These are phyloP conservation scores for Acanthoscelides obtectus DNA, from an alignment of 2,888 invertebrate species.

Conservation along the genomic window DNA sequence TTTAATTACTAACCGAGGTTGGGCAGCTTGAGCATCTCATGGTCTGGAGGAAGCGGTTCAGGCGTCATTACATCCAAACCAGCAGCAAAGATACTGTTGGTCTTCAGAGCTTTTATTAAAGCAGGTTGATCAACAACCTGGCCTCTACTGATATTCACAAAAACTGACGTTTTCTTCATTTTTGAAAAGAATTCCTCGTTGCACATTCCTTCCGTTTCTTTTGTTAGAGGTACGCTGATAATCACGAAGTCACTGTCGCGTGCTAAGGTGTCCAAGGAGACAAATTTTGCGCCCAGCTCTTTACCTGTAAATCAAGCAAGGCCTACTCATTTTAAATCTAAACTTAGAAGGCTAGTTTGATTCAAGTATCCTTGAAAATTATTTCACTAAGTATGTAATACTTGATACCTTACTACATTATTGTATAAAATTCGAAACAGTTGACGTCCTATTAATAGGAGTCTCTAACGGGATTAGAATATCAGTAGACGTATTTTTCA, in stretches of 20 bases:
- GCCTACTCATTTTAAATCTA: neutral
- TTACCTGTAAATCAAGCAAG: slow-evolving; percentile 38
- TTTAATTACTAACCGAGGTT: slow-evolving; percentile 80
- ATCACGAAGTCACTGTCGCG: slow-evolving; percentile 71
- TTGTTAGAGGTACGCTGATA: slow-evolving; percentile 62
- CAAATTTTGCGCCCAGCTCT: slow-evolving; percentile 58
- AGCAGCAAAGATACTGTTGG: slow-evolving; percentile 74
- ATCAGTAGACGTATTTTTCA: too few relatives aligned
- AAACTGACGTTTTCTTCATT: slow-evolving; percentile 72
- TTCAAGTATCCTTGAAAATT: too few relatives aligned
- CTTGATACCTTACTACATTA: too few relatives aligned
- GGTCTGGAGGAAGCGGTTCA: slow-evolving; percentile 78
- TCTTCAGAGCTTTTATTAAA: slow-evolving; percentile 70
- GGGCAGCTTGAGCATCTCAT: slow-evolving; percentile 70
- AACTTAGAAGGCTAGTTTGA: too few relatives aligned
- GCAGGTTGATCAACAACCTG: slow-evolving; percentile 79
- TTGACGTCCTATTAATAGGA: too few relatives aligned
- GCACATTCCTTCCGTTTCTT: slow-evolving; percentile 66
- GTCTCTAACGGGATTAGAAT: too few relatives aligned
- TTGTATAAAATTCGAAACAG: too few relatives aligned
- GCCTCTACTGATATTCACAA: slow-evolving; percentile 74
- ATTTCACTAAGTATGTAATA: too few relatives aligned
- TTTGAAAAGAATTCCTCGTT: slow-evolving; percentile 60
- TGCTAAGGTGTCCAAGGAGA: slow-evolving; percentile 63
- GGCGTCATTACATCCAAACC: slow-evolving; percentile 90